Conservation (phyloP, 2,113 vertebrate genomes). For the Poecilia latipinna region DNA sequence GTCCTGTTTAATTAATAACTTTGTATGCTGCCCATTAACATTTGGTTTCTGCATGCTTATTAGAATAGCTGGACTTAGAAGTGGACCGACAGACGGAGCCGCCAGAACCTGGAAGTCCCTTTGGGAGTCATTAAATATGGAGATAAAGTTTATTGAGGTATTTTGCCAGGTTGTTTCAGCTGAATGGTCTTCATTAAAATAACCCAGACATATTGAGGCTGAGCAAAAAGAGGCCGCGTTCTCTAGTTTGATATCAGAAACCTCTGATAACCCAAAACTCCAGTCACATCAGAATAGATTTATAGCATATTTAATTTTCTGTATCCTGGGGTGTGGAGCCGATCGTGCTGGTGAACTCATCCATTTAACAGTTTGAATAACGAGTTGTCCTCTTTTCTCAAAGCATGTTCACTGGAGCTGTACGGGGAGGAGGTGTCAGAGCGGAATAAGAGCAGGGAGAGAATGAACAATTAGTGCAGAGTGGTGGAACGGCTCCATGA, state of each 20-base stretch:
- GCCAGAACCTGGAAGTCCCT: constrained; percentile 57
- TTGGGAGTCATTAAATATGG: constrained; percentile 66
- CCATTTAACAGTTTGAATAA: constrained; percentile 71
- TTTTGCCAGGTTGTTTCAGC: constrained; percentile 53
- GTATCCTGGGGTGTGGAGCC: constrained; percentile 26
- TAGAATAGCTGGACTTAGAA: constrained; percentile 32
- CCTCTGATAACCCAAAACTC: constrained; percentile 36
- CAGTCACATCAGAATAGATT: constrained; percentile 51
- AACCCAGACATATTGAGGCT: constrained; percentile 48
- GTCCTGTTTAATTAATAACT: constrained; percentile 11
- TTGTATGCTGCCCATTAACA: constrained; percentile 22
- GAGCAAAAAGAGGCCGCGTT: constrained; percentile 44
- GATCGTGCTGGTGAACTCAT: constrained; percentile 55
- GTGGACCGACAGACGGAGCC: constrained; percentile 34
- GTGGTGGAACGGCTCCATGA: constrained; percentile 52
- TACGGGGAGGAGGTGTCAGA: constrained; percentile 63
- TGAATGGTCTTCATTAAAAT: constrained; percentile 69
- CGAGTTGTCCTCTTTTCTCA: constrained; percentile 63
- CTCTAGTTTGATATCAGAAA: constrained; percentile 47
- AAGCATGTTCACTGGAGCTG: constrained; percentile 44
- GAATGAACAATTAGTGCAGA: constrained; percentile 70
- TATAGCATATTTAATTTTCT: constrained; percentile 39
- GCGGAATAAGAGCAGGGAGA: constrained; percentile 52
- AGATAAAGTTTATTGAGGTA: constrained; percentile 57
- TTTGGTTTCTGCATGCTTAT: constrained; percentile 15